phyloP scores from a whole-genome alignment of 2,113 vertebrate species.

The Oxyura jamaicensis region DNA sequence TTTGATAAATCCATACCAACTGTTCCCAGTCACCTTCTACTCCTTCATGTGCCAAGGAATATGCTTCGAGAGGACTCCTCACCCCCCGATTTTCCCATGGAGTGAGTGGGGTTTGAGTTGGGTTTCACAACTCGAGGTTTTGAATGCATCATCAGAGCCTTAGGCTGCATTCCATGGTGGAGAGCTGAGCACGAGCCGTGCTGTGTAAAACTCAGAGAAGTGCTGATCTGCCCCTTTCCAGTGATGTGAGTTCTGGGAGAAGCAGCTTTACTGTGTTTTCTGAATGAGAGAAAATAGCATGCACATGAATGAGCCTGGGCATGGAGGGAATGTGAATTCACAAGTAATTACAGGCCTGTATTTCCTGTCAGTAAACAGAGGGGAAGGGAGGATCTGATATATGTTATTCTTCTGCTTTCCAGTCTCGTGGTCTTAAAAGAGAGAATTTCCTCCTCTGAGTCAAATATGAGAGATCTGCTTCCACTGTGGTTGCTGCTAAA shows the following conservation, averaged over 20 bases:
- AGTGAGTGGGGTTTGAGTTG: rapidly evolving
- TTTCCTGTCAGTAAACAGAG: not conserved
- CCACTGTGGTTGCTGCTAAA: not conserved
- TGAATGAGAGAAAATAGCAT: constrained; percentile 25
- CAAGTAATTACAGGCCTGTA: not conserved
- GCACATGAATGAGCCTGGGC: not conserved
- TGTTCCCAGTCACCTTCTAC: not conserved
- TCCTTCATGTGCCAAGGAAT: not conserved
- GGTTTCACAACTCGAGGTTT: not conserved
- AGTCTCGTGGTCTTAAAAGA: not conserved
- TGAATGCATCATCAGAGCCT: not conserved
- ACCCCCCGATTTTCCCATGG: not conserved
- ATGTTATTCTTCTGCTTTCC: not conserved
- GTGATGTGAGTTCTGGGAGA: not conserved
- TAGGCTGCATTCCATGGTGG: not conserved
- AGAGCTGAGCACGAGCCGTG: not conserved
- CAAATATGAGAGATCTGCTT: not conserved
- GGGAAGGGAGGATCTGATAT: not conserved
- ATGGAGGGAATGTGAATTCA: not conserved
- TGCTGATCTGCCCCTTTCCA: not conserved
- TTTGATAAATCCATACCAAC: not conserved
- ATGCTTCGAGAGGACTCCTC: not conserved
- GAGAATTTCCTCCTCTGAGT: not conserved
- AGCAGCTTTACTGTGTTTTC: not conserved
- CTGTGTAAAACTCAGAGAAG: not conserved